phyloP scores from a whole-genome alignment of 2,113 vertebrate genomes.

The Ammodytes marinus region DNA sequence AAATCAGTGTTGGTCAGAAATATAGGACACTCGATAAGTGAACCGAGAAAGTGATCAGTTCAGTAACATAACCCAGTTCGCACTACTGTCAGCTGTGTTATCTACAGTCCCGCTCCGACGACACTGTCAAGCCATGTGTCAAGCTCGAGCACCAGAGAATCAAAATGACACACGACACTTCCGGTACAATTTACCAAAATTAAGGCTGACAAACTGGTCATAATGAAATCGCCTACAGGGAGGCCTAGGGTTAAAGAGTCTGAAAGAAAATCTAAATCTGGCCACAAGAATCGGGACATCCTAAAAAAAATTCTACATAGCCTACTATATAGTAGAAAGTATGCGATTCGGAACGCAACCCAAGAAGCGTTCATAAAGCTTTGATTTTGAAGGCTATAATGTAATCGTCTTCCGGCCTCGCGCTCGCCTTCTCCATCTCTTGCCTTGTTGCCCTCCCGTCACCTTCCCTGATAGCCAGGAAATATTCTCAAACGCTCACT shows the following conservation, averaged over 20 bases:
- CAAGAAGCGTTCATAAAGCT: background rate
- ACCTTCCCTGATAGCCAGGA: background rate
- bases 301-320: too few relatives aligned
- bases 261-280: background rate
- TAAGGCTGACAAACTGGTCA: background rate
- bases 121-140: too few relatives aligned
- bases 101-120: background rate
- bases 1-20: background rate
- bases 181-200: constrained; percentile 18
- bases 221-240: background rate
- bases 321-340: too few relatives aligned
- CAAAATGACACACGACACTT: rapidly evolving
- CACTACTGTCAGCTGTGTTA: constrained; percentile 48
- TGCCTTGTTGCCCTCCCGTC: too few relatives aligned
- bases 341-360: too few relatives aligned
- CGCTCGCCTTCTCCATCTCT: background rate
- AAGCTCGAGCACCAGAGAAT: background rate
- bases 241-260: background rate
- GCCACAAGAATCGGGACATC: too few relatives aligned
- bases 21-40: background rate
- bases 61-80: background rate
- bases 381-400: constrained; percentile 28
- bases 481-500: background rate
- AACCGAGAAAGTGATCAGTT: constrained; percentile 40
- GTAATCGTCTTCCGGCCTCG: background rate